Conservation (phyloP, 1,140 invertebrate species). For the Drosophila melanogaster region DNA sequence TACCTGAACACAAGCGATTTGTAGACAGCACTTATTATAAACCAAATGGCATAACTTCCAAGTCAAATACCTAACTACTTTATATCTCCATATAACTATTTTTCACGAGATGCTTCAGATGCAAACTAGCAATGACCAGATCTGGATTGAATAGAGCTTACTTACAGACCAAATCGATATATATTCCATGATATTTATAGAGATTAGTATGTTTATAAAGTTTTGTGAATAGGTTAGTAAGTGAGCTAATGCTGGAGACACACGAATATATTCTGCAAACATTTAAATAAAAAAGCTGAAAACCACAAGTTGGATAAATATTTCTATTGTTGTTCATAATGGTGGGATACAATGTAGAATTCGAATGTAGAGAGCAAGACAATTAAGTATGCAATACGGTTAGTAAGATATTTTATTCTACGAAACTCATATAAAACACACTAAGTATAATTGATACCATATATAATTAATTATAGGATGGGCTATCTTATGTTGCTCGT, state of each 20-base stretch:
- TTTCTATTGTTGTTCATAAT: neutral
- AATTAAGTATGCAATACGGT: constrained; percentile 15
- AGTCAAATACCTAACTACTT: constrained; percentile 16
- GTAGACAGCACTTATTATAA: constrained; percentile 18
- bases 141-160: constrained; percentile 24
- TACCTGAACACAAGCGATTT: constrained; percentile 55
- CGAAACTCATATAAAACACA: constrained; percentile 27
- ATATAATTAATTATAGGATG: neutral
- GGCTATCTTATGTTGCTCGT: constrained; percentile 46
- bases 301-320: constrained; percentile 24
- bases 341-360: neutral
- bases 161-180: constrained; percentile 29
- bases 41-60: constrained; percentile 4
- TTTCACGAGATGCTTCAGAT: constrained; percentile 18
- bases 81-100: constrained; percentile 34
- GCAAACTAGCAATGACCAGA: constrained; percentile 12
- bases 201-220: constrained; percentile 35
- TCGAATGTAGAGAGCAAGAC: neutral
- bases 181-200: constrained; percentile 46
- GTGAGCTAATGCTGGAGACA: constrained; percentile 38
- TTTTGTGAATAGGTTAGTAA: constrained; percentile 46
- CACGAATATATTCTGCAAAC: constrained; percentile 69
- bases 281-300: constrained; percentile 55
- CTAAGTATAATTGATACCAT: neutral
- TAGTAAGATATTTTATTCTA: constrained; percentile 19